Base-by-base conservation (phyloP, 2,113 vertebrate genomes). In the Pterocles gutturalis region DNA sequence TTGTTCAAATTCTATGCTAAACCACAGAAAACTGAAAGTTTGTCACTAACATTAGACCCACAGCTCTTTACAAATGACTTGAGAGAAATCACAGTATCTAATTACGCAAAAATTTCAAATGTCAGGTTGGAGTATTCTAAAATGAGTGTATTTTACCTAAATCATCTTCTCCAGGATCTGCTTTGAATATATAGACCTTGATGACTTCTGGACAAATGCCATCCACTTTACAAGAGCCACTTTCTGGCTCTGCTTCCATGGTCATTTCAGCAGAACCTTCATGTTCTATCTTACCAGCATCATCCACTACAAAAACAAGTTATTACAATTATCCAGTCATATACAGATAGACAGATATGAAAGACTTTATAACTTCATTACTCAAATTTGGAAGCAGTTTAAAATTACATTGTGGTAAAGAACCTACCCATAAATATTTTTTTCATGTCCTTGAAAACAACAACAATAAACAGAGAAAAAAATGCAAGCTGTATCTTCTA, bases 181-280 rank as follows among this genome's bases (percentile, higher is more conserved):
- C 99, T 98, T 99, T 99, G 98, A 99, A 99, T 98, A 99, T 99
- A 98, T 99, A 99, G 93, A 99, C 99, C 95, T 99, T 99, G 96
- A 99, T 99, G 96, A 99, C 99, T 98, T 99, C 99, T 98, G 99
- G 98, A 89, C 98, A 98, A 96, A 97, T 98, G 79, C 99, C 99
- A 86, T 99, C 99, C 91, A 99, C 99, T 97, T 99, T 99, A 97
- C 99, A 99, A 97, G 99, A 98, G 96, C 99, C 99, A 53, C 98
- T 98, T 97, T 99, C 98, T 25, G 98, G 98, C 70, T 99, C 99
- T 87, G 98, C 98, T 85, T 99, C 99, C 97, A 99, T 99, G 5
- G 99, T 99, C 71, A 99, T 99, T 97, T 99, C 99, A 48, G 99
- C 99, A 94, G 99, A 99, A 97, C 99, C 99, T 81, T 99, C 99